Evolutionary conservation across 2,797 vertebrate species (phyloP), one percentile per base, ranked within the genome.

Genomic region (Bucorvus abyssinicus): DNA sequence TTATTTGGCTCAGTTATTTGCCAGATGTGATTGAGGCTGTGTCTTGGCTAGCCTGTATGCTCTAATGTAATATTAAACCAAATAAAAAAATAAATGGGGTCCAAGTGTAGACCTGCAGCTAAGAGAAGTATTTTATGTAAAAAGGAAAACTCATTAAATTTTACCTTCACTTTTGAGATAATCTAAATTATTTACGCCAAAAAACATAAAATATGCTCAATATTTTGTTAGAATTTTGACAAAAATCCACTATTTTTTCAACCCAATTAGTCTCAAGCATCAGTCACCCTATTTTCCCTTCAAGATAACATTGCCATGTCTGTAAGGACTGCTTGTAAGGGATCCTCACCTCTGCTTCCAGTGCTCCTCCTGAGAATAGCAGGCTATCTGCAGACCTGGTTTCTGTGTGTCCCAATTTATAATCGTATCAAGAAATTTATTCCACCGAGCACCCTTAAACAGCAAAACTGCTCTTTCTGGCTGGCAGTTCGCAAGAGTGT

Each of bases 1-100:
- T 90, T 89, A 90, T 74, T 96, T 79, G 71, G 74, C 74, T 89
- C 36, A 90, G 60, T 84, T 87, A 90, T 87, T 76, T 92, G 60
- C 68, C 91, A 96, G 88, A 85, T 74, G 79, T 95, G 71, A 96
- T 52, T 83, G 69, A 95, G 44, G 36, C 50, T 60, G 22, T 84
- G 89, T 90, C 89, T 96, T 94, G 91, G 59, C 83, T 89, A 93
- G 34, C 22, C 50, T 86, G 24, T 50, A 56, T 69, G 45, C 21
- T 69, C 49, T 84, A 91, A 82, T 69, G 90, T 77, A 92, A 94
- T 90, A 67, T 71, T 85, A 91, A 88, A 84, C 45, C 29, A 82
- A 50, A 55, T 56, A 64, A 84, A 53, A 81, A 81, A 57, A 60
- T 91, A 94, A 87, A 95, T n/a, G 22, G 5, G 14, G 18, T 79